phyloP scores from a whole-genome alignment of 1,140 invertebrate genomes.

The Calephelis virginiensis region DNA sequence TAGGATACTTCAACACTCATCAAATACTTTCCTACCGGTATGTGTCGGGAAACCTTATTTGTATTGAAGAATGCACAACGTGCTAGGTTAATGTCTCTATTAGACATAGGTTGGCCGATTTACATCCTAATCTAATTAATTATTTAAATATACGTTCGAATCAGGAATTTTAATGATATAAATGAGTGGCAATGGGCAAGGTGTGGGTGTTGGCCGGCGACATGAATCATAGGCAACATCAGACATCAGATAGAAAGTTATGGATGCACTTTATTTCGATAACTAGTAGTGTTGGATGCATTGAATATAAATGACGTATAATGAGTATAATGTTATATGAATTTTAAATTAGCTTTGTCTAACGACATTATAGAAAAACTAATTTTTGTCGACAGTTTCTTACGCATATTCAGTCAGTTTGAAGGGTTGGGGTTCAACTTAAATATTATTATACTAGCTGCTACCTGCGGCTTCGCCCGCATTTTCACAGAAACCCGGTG shows the following conservation, averaged over 20 bases:
- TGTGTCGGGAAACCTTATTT: too few relatives aligned
- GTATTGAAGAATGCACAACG: background rate
- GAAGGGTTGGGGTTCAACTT: too few relatives aligned
- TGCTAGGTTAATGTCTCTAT: slow-evolving; percentile 8
- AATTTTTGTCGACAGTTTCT: too few relatives aligned
- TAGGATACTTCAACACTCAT: too few relatives aligned
- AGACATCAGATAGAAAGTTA: background rate
- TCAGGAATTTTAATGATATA: slow-evolving; percentile 5
- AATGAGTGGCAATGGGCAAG: background rate
- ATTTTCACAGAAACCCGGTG: too few relatives aligned
- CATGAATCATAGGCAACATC: background rate
- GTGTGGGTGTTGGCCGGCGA: background rate
- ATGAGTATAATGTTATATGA: too few relatives aligned
- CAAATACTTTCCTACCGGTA: too few relatives aligned
- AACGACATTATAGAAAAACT: too few relatives aligned
- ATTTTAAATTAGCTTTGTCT: too few relatives aligned
- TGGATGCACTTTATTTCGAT: background rate
- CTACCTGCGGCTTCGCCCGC: too few relatives aligned
- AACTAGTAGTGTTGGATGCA: background rate
- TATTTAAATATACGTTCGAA: slow-evolving; percentile 6
- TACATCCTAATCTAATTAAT: slow-evolving; percentile 11
- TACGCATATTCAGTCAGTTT: background rate
- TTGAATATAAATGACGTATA: too few relatives aligned
- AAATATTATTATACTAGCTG: too few relatives aligned
- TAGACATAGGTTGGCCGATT: background rate